Evolutionary conservation across 2,797 vertebrate genomes (phyloP), one percentile per base, ranked within the genome.

Genomic region (Nyctalus aviator): DNA sequence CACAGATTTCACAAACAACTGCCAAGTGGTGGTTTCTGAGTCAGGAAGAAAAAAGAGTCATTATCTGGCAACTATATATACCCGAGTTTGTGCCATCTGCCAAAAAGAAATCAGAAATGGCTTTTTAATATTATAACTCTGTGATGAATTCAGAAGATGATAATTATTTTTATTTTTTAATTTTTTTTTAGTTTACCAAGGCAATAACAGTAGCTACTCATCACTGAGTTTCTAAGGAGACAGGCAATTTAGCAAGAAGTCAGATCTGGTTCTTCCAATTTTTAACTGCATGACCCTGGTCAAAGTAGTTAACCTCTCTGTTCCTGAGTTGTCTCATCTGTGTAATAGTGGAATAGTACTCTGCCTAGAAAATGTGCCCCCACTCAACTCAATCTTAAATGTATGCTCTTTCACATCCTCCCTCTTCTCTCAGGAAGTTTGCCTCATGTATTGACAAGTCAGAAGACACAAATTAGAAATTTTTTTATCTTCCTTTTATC

Each of bases 1-100:
- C 3, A 64, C 2, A 77, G 46, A 77, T 83, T 94, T 94, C 50
- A 53, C 9, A 79, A 71, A 84, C 78, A 79, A 53, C 18, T 84
- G 6, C 23, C 44, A 86, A 66, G 25, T 83, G 21, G 71, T 95
- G 2, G 14, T 71, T 92, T 77, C 32, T 81, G 59, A 46, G 12
- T 84, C 37, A 79, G 6, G n/a, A 13, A 32, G 46, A 12, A 57
- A 85, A 55, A 3, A 11, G 18, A 48, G 4, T 48, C 15, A 4
- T 73, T 55, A 64, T 55, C 69, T 66, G 62, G 6, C 27, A 71
- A 68, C 5, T 50, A 12, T 83, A 8, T 75, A 23, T 44, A 73
- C 5, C 23, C 8, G 57, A 2, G 41, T 55, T 53, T 53, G 6
- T 76, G n/a, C 30, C 71, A 66, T 77, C 55, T 82, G n/a, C 88